phyloP scores from a whole-genome alignment of 2,888 invertebrate genomes.

The Trissonchulus latispiculum region DNA sequence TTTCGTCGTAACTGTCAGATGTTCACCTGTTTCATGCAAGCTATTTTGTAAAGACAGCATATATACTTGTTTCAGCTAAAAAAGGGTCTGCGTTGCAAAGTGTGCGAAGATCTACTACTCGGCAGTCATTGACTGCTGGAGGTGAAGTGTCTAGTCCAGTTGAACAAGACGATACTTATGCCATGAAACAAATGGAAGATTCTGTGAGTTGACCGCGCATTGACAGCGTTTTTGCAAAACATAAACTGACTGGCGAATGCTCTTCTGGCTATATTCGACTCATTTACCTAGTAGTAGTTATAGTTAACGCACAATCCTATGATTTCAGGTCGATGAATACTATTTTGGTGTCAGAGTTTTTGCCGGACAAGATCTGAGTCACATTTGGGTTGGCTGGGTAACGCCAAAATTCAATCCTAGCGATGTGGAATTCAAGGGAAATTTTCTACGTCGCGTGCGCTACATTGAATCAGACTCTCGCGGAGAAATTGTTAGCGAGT shows the following conservation, averaged over 20 bases:
- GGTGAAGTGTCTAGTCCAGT: neutral
- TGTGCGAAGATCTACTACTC: neutral
- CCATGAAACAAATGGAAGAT: conserved; percentile 30
- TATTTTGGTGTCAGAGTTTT: conserved; percentile 76
- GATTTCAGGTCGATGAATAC: conserved; percentile 65
- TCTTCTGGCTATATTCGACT: too few species aligned
- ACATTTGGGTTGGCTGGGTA: conserved; percentile 97
- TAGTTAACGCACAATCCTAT: too few species aligned
- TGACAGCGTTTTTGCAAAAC: too few species aligned
- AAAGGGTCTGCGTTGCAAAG: neutral
- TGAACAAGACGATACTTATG: conserved; percentile 28
- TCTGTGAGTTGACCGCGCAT: conserved; percentile 24
- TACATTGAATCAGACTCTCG: conserved; percentile 79
- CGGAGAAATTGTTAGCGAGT: conserved; percentile 53
- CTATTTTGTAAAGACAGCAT: too few species aligned
- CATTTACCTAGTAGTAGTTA: too few species aligned
- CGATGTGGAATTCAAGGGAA: conserved; percentile 37
- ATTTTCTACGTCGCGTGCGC: conserved; percentile 57
- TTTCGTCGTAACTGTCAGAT: too few species aligned
- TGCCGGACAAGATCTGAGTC: conserved; percentile 85
- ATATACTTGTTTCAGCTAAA: neutral
- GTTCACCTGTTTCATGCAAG: too few species aligned
- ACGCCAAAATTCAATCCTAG: conserved; percentile 71
- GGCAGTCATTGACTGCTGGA: neutral
- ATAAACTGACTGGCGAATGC: too few species aligned